Evolutionary conservation across 2,888 invertebrate species (phyloP).

Genomic region (Ornithoptera priamus): DNA sequence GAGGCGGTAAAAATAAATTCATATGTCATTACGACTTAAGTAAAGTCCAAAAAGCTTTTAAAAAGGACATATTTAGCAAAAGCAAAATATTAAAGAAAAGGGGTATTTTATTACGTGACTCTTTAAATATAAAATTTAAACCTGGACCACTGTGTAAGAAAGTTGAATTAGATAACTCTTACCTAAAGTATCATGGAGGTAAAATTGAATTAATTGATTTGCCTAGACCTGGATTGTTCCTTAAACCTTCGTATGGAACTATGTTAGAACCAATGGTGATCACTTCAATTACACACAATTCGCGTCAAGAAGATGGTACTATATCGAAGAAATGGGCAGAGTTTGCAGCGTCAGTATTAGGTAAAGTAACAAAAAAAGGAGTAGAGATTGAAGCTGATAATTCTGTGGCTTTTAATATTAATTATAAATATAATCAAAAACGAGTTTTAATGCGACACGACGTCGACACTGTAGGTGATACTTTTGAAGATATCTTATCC

Average conservation of each 20-base stretch:
- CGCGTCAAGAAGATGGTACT: slow-evolving; percentile 55
- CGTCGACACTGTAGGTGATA: slow-evolving; percentile 29
- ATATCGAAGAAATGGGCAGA: slow-evolving; percentile 76
- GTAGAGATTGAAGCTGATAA: slow-evolving; percentile 45
- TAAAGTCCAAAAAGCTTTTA: slow-evolving; percentile 36
- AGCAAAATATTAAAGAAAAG: slow-evolving; percentile 38
- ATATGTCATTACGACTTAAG: slow-evolving; percentile 54
- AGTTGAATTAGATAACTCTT: slow-evolving; percentile 62
- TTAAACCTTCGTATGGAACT: slow-evolving; percentile 70
- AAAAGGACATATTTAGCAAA: slow-evolving; percentile 34
- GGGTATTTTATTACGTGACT: slow-evolving; percentile 54
- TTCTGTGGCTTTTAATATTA: slow-evolving; percentile 77
- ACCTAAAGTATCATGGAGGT: slow-evolving; percentile 68
- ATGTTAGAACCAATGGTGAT: slow-evolving; percentile 62
- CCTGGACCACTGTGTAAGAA: slow-evolving; percentile 80
- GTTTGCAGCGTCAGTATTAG: slow-evolving; percentile 78
- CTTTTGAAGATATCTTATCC: slow-evolving; percentile 10
- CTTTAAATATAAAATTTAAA: slow-evolving; percentile 69
- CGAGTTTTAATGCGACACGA: slow-evolving; percentile 74
- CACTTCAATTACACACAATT: slow-evolving; percentile 60
- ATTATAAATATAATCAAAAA: slow-evolving; percentile 80
- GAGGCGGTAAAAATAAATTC: slow-evolving; percentile 61
- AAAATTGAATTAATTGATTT: slow-evolving; percentile 66
- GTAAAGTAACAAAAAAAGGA: slow-evolving; percentile 41
- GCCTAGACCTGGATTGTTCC: slow-evolving; percentile 73